A percentile compares a stretch with the other conserved stretches of the same genome.
These are phyloP conservation scores for Diorhabda elongata DNA, from an alignment of 1,140 invertebrate species.

Conservation along the genomic window DNA sequence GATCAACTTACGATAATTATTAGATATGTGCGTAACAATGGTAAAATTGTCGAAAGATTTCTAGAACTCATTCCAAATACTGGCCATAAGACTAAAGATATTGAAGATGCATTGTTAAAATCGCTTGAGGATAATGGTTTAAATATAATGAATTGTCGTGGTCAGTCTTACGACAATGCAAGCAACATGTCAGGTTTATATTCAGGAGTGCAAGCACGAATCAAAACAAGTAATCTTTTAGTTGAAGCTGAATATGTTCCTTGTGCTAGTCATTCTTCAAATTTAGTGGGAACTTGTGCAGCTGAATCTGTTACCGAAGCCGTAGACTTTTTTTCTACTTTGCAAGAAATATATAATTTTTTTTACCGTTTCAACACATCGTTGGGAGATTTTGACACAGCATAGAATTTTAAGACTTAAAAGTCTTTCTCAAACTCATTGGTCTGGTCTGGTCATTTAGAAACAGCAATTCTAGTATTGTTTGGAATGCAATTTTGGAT, in stretches of 20 bases:
- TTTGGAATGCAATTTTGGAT: constrained; percentile 17
- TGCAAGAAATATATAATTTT: neutral
- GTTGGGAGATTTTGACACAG: neutral
- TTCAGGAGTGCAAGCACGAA: too few species aligned
- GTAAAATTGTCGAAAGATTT: constrained; percentile 34
- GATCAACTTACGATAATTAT: constrained; percentile 22
- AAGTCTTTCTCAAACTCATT: too few species aligned
- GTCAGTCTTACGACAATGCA: too few species aligned
- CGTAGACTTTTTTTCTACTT: too few species aligned
- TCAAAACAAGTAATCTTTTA: neutral
- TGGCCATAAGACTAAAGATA: constrained; percentile 37
- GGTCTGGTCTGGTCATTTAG: too few species aligned
- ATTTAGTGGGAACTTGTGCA: too few species aligned
- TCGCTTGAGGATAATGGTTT: constrained; percentile 15
- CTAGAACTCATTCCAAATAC: constrained; percentile 35
- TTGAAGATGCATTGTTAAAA: constrained; percentile 22
- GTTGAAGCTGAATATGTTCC: neutral
- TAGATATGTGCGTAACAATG: constrained; percentile 32
- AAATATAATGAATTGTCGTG: too few species aligned
- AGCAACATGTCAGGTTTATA: too few species aligned
- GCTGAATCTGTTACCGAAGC: too few species aligned
- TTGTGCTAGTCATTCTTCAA: too few species aligned
- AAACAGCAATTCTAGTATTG: constrained; percentile 22
- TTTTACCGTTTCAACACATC: neutral
- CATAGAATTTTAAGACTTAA: too few species aligned